Percentiles rank a stretch among this genome's conserved stretches.
Evolutionary conservation across 2,113 vertebrate genomes (phyloP).

Genomic region (Eclectus roratus): DNA sequence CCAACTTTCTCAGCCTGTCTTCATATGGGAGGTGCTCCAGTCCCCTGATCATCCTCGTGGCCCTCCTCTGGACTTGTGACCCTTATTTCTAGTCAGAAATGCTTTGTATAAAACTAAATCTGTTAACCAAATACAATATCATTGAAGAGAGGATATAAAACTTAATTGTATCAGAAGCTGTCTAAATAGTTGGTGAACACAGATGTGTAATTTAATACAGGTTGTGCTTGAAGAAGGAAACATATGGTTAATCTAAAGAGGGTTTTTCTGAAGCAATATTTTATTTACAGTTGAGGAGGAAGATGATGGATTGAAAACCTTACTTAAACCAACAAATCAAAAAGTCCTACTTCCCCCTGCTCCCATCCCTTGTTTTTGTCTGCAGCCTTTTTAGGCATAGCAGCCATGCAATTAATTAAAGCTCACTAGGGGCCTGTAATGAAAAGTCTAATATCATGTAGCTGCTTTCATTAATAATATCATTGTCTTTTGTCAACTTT

Average conservation of each 20-base stretch:
- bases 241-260: neutral
- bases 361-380: neutral
- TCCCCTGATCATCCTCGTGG: too few relatives aligned
- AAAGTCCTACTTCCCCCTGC: neutral
- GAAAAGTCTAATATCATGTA: conserved; percentile 55
- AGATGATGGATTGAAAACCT: conserved; percentile 6
- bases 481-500: conserved; percentile 64
- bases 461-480: conserved; percentile 71
- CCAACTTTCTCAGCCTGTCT: too few relatives aligned
- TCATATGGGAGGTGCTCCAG: too few relatives aligned
- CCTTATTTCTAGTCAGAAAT: neutral
- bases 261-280: neutral
- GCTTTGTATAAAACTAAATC: neutral
- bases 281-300: conserved; percentile 15
- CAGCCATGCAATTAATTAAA: conserved; percentile 64
- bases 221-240: neutral
- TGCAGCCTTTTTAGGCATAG: conserved; percentile 29
- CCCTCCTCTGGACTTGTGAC: neutral
- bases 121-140: neutral
- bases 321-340: conserved; percentile 11
- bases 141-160: neutral
- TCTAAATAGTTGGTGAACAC: neutral
- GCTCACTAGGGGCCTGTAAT: conserved; percentile 43
- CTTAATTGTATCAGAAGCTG: neutral
- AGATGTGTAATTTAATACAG: neutral